Conservation (phyloP, 2,888 invertebrate species). For the Tuta absoluta region DNA sequence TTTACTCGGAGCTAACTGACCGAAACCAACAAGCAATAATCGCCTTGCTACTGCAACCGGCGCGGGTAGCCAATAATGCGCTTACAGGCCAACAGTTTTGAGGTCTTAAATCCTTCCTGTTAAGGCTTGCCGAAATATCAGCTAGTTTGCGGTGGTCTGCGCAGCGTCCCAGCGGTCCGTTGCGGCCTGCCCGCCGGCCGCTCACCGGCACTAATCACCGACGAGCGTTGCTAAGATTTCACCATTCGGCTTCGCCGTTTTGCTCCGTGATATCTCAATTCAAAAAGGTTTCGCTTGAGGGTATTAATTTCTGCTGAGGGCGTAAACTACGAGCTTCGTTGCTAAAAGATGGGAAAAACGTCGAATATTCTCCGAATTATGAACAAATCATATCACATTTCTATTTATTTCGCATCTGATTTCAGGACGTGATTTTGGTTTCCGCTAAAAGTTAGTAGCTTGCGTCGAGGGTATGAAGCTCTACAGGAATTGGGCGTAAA, state of each 20-base stretch:
- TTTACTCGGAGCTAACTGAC: slow-evolving; percentile 9
- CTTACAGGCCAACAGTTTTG: slow-evolving; percentile 14
- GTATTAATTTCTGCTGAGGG: slow-evolving; percentile 63
- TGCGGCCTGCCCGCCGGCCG: slow-evolving; percentile 9
- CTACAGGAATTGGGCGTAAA: slow-evolving; percentile 60
- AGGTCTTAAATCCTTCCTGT: slow-evolving; percentile 22
- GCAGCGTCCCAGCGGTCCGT: slow-evolving; percentile 22
- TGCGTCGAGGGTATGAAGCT: slow-evolving; percentile 53
- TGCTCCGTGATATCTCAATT: slow-evolving; percentile 65
- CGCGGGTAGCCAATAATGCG: slow-evolving; percentile 23
- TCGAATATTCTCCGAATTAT: background rate
- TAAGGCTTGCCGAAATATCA: slow-evolving; percentile 32
- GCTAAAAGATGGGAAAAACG: slow-evolving; percentile 1
- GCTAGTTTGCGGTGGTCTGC: slow-evolving; percentile 31
- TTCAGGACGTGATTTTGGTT: background rate
- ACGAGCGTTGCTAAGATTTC: slow-evolving; percentile 76
- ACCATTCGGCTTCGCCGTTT: slow-evolving; percentile 54
- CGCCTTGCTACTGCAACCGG: slow-evolving; percentile 6
- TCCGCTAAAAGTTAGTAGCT: slow-evolving; percentile 44
- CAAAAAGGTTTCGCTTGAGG: slow-evolving; percentile 62
- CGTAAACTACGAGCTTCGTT: slow-evolving; percentile 41
- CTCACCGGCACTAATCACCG: slow-evolving; percentile 46
- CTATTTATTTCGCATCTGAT: slow-evolving; percentile 19
- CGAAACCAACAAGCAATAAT: slow-evolving; percentile 23
- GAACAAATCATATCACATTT: slow-evolving; percentile 5